Conservation (phyloP, 1,140 invertebrate species). For the Orchesella cincta region DNA sequence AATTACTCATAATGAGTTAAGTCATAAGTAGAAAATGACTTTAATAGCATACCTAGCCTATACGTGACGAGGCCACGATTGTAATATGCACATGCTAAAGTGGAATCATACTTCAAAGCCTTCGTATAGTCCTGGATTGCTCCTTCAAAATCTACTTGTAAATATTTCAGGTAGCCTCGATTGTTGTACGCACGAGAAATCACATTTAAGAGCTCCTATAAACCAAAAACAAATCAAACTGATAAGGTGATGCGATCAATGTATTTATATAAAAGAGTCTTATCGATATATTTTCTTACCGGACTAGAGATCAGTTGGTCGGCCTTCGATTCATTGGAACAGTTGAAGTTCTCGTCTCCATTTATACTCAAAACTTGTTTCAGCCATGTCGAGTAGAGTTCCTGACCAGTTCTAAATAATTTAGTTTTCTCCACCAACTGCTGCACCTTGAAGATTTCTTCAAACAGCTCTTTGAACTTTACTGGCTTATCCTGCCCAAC, state of each 20-base stretch:
- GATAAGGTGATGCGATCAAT: not conserved
- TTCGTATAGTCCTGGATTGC: constrained; percentile 56
- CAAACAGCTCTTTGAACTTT: not conserved
- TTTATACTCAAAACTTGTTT: not conserved
- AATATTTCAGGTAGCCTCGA: constrained; percentile 55
- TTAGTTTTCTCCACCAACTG: not conserved
- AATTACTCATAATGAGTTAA: not conserved
- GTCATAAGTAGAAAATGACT: constrained; percentile 2
- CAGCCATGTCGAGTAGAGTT: constrained; percentile 2
- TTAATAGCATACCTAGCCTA: constrained; percentile 50
- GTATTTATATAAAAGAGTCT: not conserved
- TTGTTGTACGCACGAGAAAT: constrained; percentile 56
- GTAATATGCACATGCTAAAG: constrained; percentile 54
- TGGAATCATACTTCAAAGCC: constrained; percentile 52
- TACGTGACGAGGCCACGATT: constrained; percentile 58
- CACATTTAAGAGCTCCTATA: not conserved
- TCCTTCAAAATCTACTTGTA: constrained; percentile 56
- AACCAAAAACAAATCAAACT: not conserved
- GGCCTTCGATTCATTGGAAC: no score
- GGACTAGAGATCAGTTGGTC: no score
- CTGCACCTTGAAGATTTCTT: not conserved
- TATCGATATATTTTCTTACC: not conserved
- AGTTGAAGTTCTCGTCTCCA: no score
- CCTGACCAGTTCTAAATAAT: not conserved
- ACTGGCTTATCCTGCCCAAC: no score